phyloP scores from a whole-genome alignment of 2,797 vertebrate genomes.

The Muscicapa comitata region DNA sequence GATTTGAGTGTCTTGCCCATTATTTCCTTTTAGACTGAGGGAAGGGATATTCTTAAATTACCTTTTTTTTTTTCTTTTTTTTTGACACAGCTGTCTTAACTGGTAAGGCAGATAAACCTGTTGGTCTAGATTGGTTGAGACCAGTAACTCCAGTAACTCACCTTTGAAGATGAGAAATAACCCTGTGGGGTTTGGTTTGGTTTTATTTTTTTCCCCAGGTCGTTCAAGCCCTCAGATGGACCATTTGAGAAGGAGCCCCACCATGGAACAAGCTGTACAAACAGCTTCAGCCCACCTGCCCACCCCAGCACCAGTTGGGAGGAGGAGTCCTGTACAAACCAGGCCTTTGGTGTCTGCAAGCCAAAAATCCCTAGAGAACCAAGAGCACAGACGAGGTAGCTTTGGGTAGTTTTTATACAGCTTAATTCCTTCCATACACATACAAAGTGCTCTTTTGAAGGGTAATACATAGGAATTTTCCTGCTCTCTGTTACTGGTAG shows the following conservation, averaged over 20 bases:
- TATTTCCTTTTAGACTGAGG: background rate
- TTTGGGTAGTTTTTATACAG: background rate
- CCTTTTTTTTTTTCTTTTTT: constrained; percentile 5
- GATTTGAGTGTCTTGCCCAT: background rate
- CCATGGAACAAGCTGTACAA: constrained; percentile 83
- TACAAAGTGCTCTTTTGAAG: background rate
- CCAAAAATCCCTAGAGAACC: constrained; percentile 86
- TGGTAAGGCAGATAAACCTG: background rate
- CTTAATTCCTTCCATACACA: background rate
- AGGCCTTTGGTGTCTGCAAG: constrained; percentile 76
- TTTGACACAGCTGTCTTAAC: background rate
- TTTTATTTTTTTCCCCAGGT: constrained; percentile 69
- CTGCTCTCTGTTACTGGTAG: background rate
- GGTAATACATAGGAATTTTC: background rate
- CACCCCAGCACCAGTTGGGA: constrained; percentile 77
- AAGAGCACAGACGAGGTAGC: constrained; percentile 89
- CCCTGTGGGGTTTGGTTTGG: background rate
- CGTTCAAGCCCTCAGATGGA: constrained; percentile 83
- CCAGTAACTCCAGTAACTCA: background rate
- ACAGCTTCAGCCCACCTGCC: constrained; percentile 75
- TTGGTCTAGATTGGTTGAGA: constrained; percentile 20
- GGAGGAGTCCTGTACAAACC: constrained; percentile 78
- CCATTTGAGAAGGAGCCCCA: constrained; percentile 81
- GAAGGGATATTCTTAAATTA: background rate
- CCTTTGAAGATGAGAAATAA: background rate